Base-by-base conservation (phyloP, 2,113 vertebrate genomes). In the Euleptes europaea region DNA sequence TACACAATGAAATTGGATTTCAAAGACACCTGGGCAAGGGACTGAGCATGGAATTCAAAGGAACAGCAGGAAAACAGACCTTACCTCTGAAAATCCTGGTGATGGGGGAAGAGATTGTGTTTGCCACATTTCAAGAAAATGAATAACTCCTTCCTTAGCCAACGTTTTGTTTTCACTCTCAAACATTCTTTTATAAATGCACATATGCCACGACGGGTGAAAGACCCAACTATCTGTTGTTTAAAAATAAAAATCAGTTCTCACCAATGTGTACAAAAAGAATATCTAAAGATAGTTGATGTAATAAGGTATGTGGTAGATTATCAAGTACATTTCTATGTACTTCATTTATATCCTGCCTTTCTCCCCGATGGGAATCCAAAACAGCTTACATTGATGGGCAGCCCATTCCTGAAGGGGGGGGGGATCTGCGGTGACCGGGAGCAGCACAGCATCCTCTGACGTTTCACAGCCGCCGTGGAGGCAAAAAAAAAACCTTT, bases 131-230 rank as follows among this genome's bases (percentile, higher is more conserved):
- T 97, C 97, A 47, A 99, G 91, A 89, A 99, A 97, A 88, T 99
- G 98, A 88, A 91, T 92, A 84, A 99, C 89, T 2, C 98, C 98
- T 92, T 99, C 98, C 90, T 95, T 98, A 85, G 96, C 97, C 80
- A 99, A 42, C 4, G 97, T 95, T 94, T 98, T 99, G 91, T 98
- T 99, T 93, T 99, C 98, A 84, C 98, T 98, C 88, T 98, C 98
- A 94, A 99, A 98, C 98, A 99, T 98, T 83, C 98, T 96, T 93
- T 97, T 97, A 88, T 99, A 99, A 84, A 99, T 95, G 93, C 98
- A 99, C 87, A 98, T 91, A 79, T 97, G 96, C 98, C 98, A 99
- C 0, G 98, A 98, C 0, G 98, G 97, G 75, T 99, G 98, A 80
- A 99, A 94, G 47, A 98, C 90, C 92, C 95, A 96, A 80, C 63